phyloP scores from a whole-genome alignment of 2,888 invertebrate genomes.

The Lutraria lutraria region DNA sequence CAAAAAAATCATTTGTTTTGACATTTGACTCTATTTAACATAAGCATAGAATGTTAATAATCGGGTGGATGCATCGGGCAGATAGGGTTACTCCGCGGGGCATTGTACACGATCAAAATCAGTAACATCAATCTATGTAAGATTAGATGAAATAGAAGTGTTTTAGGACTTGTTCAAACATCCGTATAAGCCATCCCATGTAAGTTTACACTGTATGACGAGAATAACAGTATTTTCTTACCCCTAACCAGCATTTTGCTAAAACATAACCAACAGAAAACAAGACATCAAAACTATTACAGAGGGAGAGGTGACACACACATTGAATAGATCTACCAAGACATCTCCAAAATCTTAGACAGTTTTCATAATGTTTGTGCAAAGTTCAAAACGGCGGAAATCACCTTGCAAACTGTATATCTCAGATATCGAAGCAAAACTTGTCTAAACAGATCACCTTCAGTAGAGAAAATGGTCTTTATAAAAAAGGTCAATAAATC shows the following conservation, averaged over 20 bases:
- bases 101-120: constrained; percentile 27
- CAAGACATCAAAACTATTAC: too few relatives aligned
- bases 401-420: too few relatives aligned
- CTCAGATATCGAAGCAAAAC: too few relatives aligned
- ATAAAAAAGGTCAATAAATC: too few relatives aligned
- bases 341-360: too few relatives aligned
- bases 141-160: constrained; percentile 35
- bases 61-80: not conserved
- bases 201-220: not conserved
- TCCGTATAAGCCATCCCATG: not conserved
- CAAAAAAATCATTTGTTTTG: constrained; percentile 37
- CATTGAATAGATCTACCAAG: too few relatives aligned
- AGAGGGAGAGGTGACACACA: too few relatives aligned
- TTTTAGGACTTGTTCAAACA: not conserved
- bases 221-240: not conserved
- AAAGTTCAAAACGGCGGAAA: too few relatives aligned
- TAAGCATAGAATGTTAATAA: constrained; percentile 30
- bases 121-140: constrained; percentile 29
- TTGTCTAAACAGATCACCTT: too few relatives aligned
- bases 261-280: too few relatives aligned
- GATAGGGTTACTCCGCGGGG: constrained; percentile 8
- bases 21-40: constrained; percentile 38
- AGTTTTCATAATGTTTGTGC: too few relatives aligned
- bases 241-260: not conserved
- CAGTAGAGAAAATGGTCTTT: too few relatives aligned